phyloP scores from a whole-genome alignment of 2,888 invertebrate genomes.

The Zaprionus bogoriensis region DNA sequence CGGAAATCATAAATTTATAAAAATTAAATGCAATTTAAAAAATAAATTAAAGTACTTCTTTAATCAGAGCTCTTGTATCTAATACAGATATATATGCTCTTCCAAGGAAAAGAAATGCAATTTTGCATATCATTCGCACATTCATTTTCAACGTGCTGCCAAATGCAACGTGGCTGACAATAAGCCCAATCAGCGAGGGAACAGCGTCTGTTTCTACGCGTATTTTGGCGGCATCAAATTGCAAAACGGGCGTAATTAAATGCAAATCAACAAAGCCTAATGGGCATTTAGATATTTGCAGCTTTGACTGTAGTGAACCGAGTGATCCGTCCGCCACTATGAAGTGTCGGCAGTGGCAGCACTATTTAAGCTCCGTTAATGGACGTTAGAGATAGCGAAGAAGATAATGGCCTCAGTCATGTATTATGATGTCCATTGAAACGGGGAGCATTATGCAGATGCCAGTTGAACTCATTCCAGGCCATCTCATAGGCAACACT shows the following conservation, averaged over 20 bases:
- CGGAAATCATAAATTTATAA: no score
- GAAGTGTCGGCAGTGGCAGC: background rate
- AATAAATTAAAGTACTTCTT: no score
- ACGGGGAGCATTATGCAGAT: conserved; percentile 13
- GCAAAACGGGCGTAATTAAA: conserved; percentile 60
- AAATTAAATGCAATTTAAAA: no score
- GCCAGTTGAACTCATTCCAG: no score
- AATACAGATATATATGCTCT: no score
- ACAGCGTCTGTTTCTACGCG: conserved; percentile 89
- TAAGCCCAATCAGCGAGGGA: conserved; percentile 88
- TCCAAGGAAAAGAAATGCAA: no score
- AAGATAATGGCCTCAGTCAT: conserved; percentile 18
- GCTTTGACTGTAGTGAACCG: background rate
- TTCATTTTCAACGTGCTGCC: conserved; percentile 87
- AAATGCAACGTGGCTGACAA: conserved; percentile 86
- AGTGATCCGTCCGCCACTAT: no score
- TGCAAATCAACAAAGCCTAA: conserved; percentile 48
- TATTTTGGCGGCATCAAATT: conserved; percentile 89
- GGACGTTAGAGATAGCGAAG: background rate
- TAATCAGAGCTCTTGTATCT: no score
- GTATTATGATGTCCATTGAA: conserved; percentile 24
- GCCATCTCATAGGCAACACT: background rate
- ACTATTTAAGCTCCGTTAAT: conserved; percentile 23
- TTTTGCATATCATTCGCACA: conserved; percentile 83
- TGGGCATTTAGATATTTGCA: conserved; percentile 8